Base-by-base conservation (phyloP, 2,888 invertebrate species). In the Diloba caeruleocephala region DNA sequence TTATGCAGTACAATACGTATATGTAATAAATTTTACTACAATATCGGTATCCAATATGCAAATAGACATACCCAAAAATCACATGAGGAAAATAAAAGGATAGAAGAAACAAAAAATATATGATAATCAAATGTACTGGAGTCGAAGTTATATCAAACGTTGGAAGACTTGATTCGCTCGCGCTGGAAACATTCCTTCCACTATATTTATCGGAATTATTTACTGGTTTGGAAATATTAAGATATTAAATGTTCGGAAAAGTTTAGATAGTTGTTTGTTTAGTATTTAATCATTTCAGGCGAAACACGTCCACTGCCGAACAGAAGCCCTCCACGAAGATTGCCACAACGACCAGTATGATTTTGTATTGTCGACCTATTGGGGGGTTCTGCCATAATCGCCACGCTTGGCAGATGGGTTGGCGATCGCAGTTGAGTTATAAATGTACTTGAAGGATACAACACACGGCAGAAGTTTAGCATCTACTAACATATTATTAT, bases 41-140 rank as follows among this genome's bases (percentile, higher is more conserved):
- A 87, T 87, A 92, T 90, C 84, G 86, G 69, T 88, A 91, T 89
- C 85, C 91, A 84, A 90, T 91, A 92, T 90, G 88, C 82, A 91
- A 91, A 92, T 89, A 75, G 71, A 67, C 68, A 65, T 78, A 82
- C 82, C 81, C 79, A 80, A 76, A 84, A 88, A 89, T 88, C 91
- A 82, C 90, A 79, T 82, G 90, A 88, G 92, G 74, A 81, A 87
- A 87, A 91, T 90, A 90, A 90, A 90, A 79, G 74, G 70, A 76
- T 60, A 74, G 71, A 58, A 65, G 77, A 83, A 82, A 85, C 81
- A 87, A 89, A 89, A 88, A 71, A 59, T 32, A 87, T 90, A 90
- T 90, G 90, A 84, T 91, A 92, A 90, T 89, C 85, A 85, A 86
- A 90, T 85, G 86, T 85, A 85, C 85, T 82, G 79, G 64, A 85